These are phyloP conservation scores for Tamandua tetradactyla DNA, from an alignment of 2,797 vertebrate genomes.

Conservation along the genomic window DNA sequence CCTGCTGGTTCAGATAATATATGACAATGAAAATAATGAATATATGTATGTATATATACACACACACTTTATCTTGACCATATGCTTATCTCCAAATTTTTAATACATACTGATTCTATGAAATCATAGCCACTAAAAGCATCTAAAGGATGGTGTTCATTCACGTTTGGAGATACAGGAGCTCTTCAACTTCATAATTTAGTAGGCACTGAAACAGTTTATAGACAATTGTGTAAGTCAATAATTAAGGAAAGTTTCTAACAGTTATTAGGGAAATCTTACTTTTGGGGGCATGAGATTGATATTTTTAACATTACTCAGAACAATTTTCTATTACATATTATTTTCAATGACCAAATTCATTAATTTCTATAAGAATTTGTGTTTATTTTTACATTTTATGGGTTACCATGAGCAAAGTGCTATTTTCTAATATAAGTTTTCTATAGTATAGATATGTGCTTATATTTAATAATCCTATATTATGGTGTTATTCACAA, in stretches of 20 bases:
- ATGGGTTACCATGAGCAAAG: background rate
- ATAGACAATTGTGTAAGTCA: background rate
- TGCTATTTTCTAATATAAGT: background rate
- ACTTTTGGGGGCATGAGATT: background rate
- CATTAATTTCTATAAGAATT: background rate
- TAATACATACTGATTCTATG: background rate
- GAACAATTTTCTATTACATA: background rate
- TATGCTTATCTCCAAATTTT: slow-evolving; percentile 41
- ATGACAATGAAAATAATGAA: background rate
- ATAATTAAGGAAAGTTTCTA: background rate
- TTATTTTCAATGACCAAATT: background rate
- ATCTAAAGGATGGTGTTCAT: background rate
- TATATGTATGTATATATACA: background rate
- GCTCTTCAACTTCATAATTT: background rate
- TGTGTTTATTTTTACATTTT: background rate
- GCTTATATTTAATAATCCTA: background rate
- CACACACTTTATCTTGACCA: slow-evolving; percentile 39
- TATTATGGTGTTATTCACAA: background rate
- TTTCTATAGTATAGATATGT: background rate
- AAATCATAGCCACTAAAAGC: background rate
- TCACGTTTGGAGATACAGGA: background rate
- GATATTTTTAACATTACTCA: background rate
- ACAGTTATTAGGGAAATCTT: background rate
- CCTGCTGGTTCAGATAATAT: slow-evolving; percentile 56
- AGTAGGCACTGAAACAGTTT: background rate